Base-by-base conservation (phyloP, 2,888 invertebrate species). In the Ferrisia virgata region DNA sequence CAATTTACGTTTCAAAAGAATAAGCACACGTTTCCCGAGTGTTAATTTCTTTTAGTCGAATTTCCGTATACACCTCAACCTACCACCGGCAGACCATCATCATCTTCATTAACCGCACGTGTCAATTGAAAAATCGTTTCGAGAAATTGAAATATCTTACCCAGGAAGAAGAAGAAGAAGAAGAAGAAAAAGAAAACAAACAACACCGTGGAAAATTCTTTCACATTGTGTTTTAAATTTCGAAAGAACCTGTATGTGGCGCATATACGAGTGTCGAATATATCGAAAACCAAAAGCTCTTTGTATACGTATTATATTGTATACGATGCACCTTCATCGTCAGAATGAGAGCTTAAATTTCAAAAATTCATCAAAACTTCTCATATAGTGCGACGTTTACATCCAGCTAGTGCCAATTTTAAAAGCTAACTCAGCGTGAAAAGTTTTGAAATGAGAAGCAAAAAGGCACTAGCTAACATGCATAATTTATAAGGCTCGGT, bases 1-100 rank as follows among this genome's bases (percentile, higher is more conserved):
- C 33, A 76, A 76, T 76, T 76, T 33, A 76, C 72, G 72, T 76
- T 76, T 64, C n/a, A n/a, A 64, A 64, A 64, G 64, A 64, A 64
- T 64, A n/a, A n/a, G n/a, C n/a, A n/a, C 11, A 64, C 64, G 28
- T 28, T 28, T 64, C 28, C 28, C 28, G 25, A 15, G 28, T 25
- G 64, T 64, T 64, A 64, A 64, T 64, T 64, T 64, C 28, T 64
- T 64, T 53, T 53, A 53, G 53, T 53, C 53, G 53, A 53, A 53
- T 53, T 53, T 53, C 9, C 36, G 36, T 8, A 36, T 8, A 6
- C 8, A 36, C 5, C 36, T 8, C 36, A 36, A 36, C 36, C 36
- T 36, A 4, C 36, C 36, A n/a, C n/a, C n/a, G n/a, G n/a, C n/a
- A n/a, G n/a, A n/a, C 36, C 36, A 6, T 36, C 36, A 6, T 36